Evolutionary conservation across 2,113 vertebrate species (phyloP).

Genomic region (Cercopithecus mona): DNA sequence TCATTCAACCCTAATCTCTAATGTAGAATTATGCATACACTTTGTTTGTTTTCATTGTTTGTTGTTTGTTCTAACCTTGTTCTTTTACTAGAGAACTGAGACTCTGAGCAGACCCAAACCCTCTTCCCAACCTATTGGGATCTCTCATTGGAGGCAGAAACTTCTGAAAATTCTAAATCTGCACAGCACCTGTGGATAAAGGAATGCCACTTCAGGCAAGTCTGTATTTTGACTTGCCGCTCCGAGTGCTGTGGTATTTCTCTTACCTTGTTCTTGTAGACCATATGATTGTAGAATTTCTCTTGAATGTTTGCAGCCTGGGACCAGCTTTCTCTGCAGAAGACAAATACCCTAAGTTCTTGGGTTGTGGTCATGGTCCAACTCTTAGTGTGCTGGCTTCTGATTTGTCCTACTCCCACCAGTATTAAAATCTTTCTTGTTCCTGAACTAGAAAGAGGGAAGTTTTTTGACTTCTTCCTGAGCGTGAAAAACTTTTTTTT

Average conservation of each 20-base stretch:
- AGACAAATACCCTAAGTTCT: fast-evolving
- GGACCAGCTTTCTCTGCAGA: neutral
- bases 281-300: neutral
- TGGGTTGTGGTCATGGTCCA: neutral
- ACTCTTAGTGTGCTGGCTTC: neutral
- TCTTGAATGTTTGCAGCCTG: neutral
- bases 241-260: neutral
- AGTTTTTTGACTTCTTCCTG: neutral
- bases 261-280: neutral
- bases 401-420: neutral
- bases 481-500: neutral
- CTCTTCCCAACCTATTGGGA: no score
- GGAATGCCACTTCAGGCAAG: neutral
- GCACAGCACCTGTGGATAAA: neutral
- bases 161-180: neutral
- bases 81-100: neutral
- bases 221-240: neutral
- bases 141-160: neutral
- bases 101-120: neutral
- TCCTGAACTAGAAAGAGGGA: neutral
- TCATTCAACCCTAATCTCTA: neutral
- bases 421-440: neutral
- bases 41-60: neutral
- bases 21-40: neutral
- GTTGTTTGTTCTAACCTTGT: neutral